Base-by-base conservation (phyloP, 2,888 invertebrate genomes). In the Ariolimax columbianus region DNA sequence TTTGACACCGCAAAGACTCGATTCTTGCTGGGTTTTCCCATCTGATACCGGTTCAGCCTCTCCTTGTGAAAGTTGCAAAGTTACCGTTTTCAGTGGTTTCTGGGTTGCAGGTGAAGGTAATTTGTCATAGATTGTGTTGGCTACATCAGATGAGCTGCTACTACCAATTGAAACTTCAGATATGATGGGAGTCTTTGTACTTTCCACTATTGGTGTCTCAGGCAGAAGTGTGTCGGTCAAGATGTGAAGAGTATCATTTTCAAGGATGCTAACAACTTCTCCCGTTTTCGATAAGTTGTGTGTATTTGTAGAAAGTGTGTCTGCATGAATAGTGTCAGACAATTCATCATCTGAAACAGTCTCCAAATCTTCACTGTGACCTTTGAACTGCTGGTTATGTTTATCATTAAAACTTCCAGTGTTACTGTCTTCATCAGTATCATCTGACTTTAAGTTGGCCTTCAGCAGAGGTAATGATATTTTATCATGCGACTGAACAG, bases 1-100 rank as follows among this genome's bases (percentile, higher is more conserved):
- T n/a, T 84, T 59, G 1, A 2, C n/a, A 19, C 30, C 73, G 36
- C 17, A n/a, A 72, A 33, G 9, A 51, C 36, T 79, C 14, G 72
- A 80, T 26, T 66, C 79, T 1, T 23, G 3, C n/a, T 63, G 55
- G 2, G 23, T 55, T 55, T 14, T 19, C 55, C 30, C 81, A 66
- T 87, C 87, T 14, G 87, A 82, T 9, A 86, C 85, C n/a, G 84
- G 83, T 2, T 75, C 79, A 43, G 83, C 66, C 73, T 79, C 79
- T 17, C 72, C n/a, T 23, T 59, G 23, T 19, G 82, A 14, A 0
- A 77, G 77, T 63, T 38, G 36, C 36, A 75, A 23, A 40, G 79
- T 19, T 47, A 33, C 17, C 6, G 55, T 9, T 23, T 17, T 19
- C 9, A 63, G 63, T 4, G n/a, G 63, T 63, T 63, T 30, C 4